These are phyloP conservation scores for Chlamydotis undulata DNA, from an alignment of 2,113 vertebrate genomes.

Conservation along the genomic window DNA sequence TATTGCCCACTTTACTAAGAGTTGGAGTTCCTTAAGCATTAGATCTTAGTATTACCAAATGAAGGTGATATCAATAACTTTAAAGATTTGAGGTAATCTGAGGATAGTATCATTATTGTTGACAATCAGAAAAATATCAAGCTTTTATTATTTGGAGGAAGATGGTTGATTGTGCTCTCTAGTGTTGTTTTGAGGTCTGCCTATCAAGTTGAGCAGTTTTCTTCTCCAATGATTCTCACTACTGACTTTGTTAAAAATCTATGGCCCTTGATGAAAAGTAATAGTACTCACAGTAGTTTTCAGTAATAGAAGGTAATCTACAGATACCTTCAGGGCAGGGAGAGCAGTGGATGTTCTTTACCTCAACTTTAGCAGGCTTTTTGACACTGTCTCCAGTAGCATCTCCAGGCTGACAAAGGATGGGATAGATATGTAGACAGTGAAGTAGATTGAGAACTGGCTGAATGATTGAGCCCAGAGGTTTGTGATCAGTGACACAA, in stretches of 20 bases:
- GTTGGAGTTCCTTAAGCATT: background rate
- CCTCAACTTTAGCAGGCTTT: background rate
- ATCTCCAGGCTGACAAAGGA: background rate
- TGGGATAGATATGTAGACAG: background rate
- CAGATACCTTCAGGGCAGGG: background rate
- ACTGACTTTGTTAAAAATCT: background rate
- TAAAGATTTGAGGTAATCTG: background rate
- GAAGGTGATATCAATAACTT: background rate
- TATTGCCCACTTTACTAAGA: background rate
- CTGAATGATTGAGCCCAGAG: background rate
- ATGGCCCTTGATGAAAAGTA: background rate
- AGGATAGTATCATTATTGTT: background rate
- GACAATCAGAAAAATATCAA: background rate
- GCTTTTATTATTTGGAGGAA: background rate
- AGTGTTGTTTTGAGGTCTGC: background rate
- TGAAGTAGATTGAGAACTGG: background rate
- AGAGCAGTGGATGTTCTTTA: background rate
- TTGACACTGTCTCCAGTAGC: background rate
- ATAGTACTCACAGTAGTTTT: background rate
- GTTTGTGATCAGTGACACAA: background rate
- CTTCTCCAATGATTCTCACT: background rate
- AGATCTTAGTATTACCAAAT: background rate
- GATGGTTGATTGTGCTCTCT: background rate
- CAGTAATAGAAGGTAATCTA: background rate
- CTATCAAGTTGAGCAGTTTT: background rate